Percentiles rank a stretch among this genome's conserved stretches.
phyloP scores from a whole-genome alignment of 1,140 invertebrate genomes.

The Teleopsis dalmanni region DNA sequence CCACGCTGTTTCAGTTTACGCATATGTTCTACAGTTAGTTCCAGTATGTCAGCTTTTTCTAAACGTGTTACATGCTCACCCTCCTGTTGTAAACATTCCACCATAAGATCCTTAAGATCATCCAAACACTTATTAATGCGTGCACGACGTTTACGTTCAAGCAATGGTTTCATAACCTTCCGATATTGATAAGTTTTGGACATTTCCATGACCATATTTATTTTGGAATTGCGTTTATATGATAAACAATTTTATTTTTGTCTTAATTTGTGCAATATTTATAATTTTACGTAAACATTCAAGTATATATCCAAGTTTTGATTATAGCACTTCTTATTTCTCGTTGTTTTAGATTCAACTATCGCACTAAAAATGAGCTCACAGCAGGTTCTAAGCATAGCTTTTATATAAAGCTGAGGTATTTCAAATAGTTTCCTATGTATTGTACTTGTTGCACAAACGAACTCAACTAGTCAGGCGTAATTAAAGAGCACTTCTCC shows the following conservation, averaged over 20 bases:
- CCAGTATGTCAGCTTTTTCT: slow-evolving; percentile 96
- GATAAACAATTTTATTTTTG: slow-evolving; percentile 1
- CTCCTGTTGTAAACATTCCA: slow-evolving; percentile 78
- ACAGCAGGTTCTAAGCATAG: slow-evolving; percentile 4
- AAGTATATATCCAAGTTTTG: background rate
- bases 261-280: slow-evolving; percentile 2
- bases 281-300: background rate
- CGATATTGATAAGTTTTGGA: slow-evolving; percentile 86
- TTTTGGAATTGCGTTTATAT: slow-evolving; percentile 13
- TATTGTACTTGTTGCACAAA: no score
- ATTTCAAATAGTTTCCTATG: no score
- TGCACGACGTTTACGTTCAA: slow-evolving; percentile 87
- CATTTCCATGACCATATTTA: slow-evolving; percentile 43
- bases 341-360: slow-evolving; percentile 10
- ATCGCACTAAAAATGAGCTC: slow-evolving; percentile 11
- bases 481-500: background rate
- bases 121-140: slow-evolving; percentile 91
- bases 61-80: slow-evolving; percentile 78
- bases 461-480: no score
- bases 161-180: slow-evolving; percentile 93
- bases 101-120: slow-evolving; percentile 88
- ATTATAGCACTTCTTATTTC: background rate
- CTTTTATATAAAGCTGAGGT: slow-evolving; percentile 12
- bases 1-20: slow-evolving; percentile 65
- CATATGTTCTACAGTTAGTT: slow-evolving; percentile 89